Conservation (phyloP, 2,888 invertebrate species). For the Saturnia japonica region DNA sequence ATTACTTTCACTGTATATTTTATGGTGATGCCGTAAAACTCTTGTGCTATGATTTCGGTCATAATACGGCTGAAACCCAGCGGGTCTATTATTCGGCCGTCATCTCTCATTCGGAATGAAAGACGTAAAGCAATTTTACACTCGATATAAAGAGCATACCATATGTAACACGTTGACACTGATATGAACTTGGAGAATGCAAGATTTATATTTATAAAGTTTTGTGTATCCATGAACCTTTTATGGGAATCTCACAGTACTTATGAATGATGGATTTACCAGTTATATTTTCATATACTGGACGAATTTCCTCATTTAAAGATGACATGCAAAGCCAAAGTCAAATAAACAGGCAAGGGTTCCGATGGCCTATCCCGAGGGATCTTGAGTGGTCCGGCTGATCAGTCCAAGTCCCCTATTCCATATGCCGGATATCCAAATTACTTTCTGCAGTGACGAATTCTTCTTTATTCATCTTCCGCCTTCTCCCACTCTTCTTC, state of each 20-base stretch:
- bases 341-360: too few relatives aligned
- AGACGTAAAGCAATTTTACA: constrained; percentile 37
- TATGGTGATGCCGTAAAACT: constrained; percentile 6
- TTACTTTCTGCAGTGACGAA: too few relatives aligned
- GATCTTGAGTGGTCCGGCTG: too few relatives aligned
- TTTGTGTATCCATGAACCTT: background rate
- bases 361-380: too few relatives aligned
- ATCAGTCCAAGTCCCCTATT: too few relatives aligned
- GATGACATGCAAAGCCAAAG: too few relatives aligned
- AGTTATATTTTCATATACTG: too few relatives aligned
- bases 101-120: constrained; percentile 32
- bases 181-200: constrained; percentile 8
- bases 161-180: constrained; percentile 16
- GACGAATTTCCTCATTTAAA: too few relatives aligned
- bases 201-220: background rate
- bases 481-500: too few relatives aligned
- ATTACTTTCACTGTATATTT: constrained; percentile 16
- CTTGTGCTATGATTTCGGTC: constrained; percentile 15
- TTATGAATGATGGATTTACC: background rate
- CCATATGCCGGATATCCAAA: too few relatives aligned
- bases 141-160: constrained; percentile 28
- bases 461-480: too few relatives aligned
- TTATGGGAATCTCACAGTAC: background rate
- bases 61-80: constrained; percentile 19
- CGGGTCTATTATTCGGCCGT: constrained; percentile 27